These are phyloP conservation scores for Mythimna lalbum DNA, from an alignment of 2,888 invertebrate genomes.

Conservation along the genomic window DNA sequence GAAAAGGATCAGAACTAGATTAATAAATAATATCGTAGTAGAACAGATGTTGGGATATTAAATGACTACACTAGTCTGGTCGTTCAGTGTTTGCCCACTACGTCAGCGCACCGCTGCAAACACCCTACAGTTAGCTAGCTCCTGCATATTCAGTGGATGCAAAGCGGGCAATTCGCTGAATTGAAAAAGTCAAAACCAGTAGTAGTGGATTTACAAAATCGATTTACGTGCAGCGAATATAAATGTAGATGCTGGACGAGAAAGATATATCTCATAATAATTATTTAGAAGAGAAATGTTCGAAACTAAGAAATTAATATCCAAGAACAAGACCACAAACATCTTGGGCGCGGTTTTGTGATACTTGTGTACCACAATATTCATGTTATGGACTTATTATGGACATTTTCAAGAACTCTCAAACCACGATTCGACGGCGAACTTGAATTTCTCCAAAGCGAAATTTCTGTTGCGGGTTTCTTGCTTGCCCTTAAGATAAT, in stretches of 20 bases:
- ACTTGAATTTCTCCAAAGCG: conserved; percentile 18
- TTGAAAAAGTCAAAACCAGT: conserved; percentile 36
- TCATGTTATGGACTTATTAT: conserved; percentile 7
- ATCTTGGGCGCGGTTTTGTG: not conserved
- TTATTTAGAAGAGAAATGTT: not conserved
- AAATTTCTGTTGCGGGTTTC: conserved; percentile 17
- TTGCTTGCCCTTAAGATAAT: conserved; percentile 9
- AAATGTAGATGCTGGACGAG: not conserved
- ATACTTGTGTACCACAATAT: conserved; percentile 7
- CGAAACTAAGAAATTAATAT: not conserved
- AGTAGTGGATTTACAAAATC: conserved; percentile 34
- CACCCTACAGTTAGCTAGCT: conserved; percentile 27
- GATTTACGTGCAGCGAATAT: conserved; percentile 7
- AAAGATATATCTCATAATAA: not conserved
- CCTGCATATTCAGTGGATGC: conserved; percentile 58
- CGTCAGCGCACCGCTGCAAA: conserved; percentile 10
- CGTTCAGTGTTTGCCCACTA: not conserved
- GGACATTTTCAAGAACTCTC: conserved; percentile 27
- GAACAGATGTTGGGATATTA: conserved; percentile 24
- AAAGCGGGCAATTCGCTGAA: conserved; percentile 42
- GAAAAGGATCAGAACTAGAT: conserved; percentile 22
- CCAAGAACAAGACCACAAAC: conserved; percentile 4
- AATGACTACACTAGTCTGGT: not conserved
- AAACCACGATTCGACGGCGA: conserved; percentile 4
- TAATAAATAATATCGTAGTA: conserved; percentile 7